Evolutionary conservation across 2,113 vertebrate species (phyloP), one percentile per base, ranked within the genome.

Genomic region (Barnardius zonarius): DNA sequence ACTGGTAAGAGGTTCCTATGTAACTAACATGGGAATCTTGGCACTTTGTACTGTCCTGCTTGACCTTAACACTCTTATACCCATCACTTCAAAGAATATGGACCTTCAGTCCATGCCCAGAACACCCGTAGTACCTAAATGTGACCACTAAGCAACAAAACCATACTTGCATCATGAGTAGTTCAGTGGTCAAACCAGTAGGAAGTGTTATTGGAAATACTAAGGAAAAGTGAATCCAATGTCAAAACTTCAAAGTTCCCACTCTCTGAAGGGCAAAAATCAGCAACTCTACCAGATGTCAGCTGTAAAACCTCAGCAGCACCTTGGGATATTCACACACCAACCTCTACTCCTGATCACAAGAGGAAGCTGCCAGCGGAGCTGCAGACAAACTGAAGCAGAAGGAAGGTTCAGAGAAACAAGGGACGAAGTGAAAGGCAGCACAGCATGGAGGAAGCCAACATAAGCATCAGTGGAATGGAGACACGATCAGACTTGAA

Each of bases 1-100:
- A 15, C 1, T 5, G 12, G 2, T 6, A 13, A 11, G 11, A 49
- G 62, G 48, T 8, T 62, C 27, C 9, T 3, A 30, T 2, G 2
- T 28, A 35, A 13, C 51, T 9, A 19, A 15, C 17, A 41, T 4
- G 3, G 69, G 23, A 11, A 24, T 5, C 28, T 16, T 1, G 3
- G 55, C 28, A 5, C 44, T 54, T 23, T 22, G 48, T 23, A 3
- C 51, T 13, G 30, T 4, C 23, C 59, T 30, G 22, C 59, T 15
- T 6, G 20, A 31, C 37, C 33, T n/a, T 46, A 28, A n/a, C 6
- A 1, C 57, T 20, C 37, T 17, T 10, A 17, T 0, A 62, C 4
- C 39, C 73, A 10, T 3, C 46, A 3, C 51, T 37, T 8, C 3
- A 27, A 39, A 52, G 30, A n/a, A 33, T 3, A 1, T 0, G 16